Conservation (phyloP, 1,140 invertebrate species). For the Adoxophyes honmai region DNA sequence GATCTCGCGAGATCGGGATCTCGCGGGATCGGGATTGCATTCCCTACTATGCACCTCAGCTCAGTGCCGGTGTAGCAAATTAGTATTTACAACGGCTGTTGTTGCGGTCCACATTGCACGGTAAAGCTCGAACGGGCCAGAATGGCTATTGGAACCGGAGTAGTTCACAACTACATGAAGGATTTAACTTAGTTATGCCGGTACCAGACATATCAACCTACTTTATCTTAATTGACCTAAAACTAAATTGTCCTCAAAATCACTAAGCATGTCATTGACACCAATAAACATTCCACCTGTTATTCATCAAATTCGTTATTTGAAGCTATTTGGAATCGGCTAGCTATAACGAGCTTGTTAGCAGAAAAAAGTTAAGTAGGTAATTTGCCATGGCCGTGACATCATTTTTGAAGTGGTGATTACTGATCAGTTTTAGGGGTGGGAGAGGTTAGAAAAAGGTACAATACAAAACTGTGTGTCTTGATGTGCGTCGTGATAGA, state of each 20-base stretch:
- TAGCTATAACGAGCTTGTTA: slow-evolving; percentile 3
- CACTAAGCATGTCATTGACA: slow-evolving; percentile 8
- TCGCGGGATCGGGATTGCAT: too few species aligned
- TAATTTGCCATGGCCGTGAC: slow-evolving; percentile 12
- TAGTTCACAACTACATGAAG: not conserved
- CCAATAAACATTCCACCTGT: not conserved
- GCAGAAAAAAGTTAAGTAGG: not conserved
- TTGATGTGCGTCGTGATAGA: too few species aligned
- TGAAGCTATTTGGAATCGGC: not conserved
- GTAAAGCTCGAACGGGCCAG: not conserved
- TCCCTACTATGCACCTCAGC: too few species aligned
- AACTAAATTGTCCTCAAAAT: not conserved
- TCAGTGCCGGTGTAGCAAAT: slow-evolving; percentile 5
- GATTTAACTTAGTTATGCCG: too few species aligned
- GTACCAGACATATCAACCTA: too few species aligned
- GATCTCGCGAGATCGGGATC: too few species aligned
- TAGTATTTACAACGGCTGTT: slow-evolving; percentile 7
- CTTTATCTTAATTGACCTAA: too few species aligned
- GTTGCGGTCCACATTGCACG: slow-evolving; percentile 1
- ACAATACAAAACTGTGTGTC: too few species aligned
- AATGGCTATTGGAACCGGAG: not conserved
- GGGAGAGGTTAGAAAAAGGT: too few species aligned
- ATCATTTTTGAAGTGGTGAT: not conserved
- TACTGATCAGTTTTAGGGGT: too few species aligned
- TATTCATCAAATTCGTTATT: not conserved